Percentiles rank a stretch among this genome's conserved stretches.
phyloP scores from a whole-genome alignment of 1,140 invertebrate genomes.

The Pseudomyrmex pallidus region DNA sequence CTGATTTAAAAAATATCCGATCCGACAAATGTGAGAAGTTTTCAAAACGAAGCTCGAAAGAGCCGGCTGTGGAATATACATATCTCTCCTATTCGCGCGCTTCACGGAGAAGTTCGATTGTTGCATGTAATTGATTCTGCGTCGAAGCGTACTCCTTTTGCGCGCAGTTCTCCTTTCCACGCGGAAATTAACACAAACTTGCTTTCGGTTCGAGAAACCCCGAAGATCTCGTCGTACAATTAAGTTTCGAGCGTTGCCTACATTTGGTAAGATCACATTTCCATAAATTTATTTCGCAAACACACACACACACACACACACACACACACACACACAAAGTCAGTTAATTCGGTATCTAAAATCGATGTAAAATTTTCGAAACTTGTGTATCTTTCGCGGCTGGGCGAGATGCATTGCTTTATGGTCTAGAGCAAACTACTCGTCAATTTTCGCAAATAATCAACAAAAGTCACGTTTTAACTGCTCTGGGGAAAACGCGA shows the following conservation, averaged over 20 bases:
- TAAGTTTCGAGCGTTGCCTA: slow-evolving; percentile 42
- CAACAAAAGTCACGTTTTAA: neutral
- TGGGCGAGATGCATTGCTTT: neutral
- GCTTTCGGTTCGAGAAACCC: slow-evolving; percentile 1
- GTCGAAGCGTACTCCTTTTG: slow-evolving; percentile 32
- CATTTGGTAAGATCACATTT: slow-evolving; percentile 1
- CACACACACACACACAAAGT: neutral
- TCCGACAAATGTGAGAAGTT: neutral
- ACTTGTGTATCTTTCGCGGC: neutral
- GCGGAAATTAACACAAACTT: slow-evolving; percentile 59
- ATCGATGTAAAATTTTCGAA: neutral
- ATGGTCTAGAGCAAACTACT: slow-evolving; percentile 9
- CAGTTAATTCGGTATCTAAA: neutral
- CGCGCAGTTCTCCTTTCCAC: slow-evolving; percentile 8
- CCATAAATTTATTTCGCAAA: slow-evolving; percentile 9
- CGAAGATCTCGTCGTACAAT: slow-evolving; percentile 38
- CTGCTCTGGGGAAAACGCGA: too few relatives aligned
- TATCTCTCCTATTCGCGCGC: slow-evolving; percentile 30
- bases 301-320: too few relatives aligned
- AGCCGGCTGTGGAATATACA: neutral
- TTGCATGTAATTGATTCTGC: slow-evolving; percentile 64
- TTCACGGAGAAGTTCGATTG: slow-evolving; percentile 38
- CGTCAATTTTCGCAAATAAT: too few relatives aligned
- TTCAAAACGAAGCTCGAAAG: neutral
- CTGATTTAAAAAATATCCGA: slow-evolving; percentile 10